These are phyloP conservation scores for Spialia ferax DNA, from an alignment of 2,888 invertebrate species.

Conservation along the genomic window DNA sequence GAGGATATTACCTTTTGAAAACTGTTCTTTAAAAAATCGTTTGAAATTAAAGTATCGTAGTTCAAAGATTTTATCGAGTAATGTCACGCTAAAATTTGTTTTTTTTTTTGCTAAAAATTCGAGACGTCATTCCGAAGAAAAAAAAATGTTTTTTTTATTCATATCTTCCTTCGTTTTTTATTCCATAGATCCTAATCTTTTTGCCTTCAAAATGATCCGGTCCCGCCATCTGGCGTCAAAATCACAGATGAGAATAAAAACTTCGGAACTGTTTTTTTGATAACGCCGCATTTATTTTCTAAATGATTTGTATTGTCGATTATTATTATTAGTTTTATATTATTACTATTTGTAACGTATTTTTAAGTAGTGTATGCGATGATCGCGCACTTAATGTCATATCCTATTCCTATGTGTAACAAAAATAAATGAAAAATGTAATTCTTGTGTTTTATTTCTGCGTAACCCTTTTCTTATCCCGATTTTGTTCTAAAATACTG, in stretches of 20 bases:
- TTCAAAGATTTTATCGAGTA: too few relatives aligned
- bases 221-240: constrained; percentile 55
- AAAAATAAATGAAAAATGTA: constrained; percentile 68
- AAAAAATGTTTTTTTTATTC: background rate
- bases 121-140: too few relatives aligned
- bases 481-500: too few relatives aligned
- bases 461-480: too few relatives aligned
- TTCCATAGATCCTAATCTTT: constrained; percentile 26
- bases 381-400: constrained; percentile 71
- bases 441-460: constrained; percentile 47
- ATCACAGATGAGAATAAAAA: constrained; percentile 62
- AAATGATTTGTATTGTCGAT: constrained; percentile 50
- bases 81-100: too few relatives aligned
- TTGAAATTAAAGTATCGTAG: too few relatives aligned
- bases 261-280: constrained; percentile 47
- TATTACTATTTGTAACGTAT: constrained; percentile 48
- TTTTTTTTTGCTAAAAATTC: too few relatives aligned
- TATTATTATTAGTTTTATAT: constrained; percentile 49
- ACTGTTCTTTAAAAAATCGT: too few relatives aligned
- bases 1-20: too few relatives aligned
- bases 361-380: constrained; percentile 55
- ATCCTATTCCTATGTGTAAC: constrained; percentile 63
- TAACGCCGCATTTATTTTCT: constrained; percentile 64
- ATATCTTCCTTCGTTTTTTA: background rate
- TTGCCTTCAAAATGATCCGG: constrained; percentile 38